Evolutionary conservation across 1,140 invertebrate species (phyloP), one percentile per base, ranked within the genome.

Genomic region (Drosophila virilis): DNA sequence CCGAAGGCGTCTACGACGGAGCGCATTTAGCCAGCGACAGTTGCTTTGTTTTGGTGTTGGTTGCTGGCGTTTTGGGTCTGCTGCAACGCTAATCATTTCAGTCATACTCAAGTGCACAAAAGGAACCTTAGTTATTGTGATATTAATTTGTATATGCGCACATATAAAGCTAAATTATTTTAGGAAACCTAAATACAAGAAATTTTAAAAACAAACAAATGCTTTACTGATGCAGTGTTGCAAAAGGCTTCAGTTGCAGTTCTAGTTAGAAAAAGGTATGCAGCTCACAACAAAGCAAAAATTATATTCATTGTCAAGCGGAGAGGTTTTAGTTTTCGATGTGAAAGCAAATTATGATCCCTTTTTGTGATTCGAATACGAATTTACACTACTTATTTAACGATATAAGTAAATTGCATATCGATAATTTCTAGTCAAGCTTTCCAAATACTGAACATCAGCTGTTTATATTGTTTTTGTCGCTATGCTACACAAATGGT

Each of bases 101-200:
- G 65, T 70, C 40, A 55, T 35, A 33, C 38, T 17, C 37, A 32
- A 28, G 43, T 69, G 46, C 79, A 67, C 74, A 70, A 64, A 45
- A 57, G 57, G 33, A 80, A 80, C 77, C 57, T 75, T 75, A 88
- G 80, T 89, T 89, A 88, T 89, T 88, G 84, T 88, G 84, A 88
- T 88, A 88, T 89, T 88, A 83, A n/a, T 82, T 82, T 89, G 70
- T 72, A 79, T 55, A 60, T 51, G 59, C 74, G 12, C 69, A 60
- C 69, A 54, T 40, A 46, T 51, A 55, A 60, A 32, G 37, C 48
- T 48, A 42, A 67, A 37, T 66, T 68, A 67, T 66, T n/a, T 70
- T 88, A 88, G 73, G 79, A 62, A 68, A 50, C 42, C 43, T 13
- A 51, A 50, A 38, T 54, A 74, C 8, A 40, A 38, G 13, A 1